phyloP scores from a whole-genome alignment of 2,888 invertebrate species.

The Chymomyza fuscimana region DNA sequence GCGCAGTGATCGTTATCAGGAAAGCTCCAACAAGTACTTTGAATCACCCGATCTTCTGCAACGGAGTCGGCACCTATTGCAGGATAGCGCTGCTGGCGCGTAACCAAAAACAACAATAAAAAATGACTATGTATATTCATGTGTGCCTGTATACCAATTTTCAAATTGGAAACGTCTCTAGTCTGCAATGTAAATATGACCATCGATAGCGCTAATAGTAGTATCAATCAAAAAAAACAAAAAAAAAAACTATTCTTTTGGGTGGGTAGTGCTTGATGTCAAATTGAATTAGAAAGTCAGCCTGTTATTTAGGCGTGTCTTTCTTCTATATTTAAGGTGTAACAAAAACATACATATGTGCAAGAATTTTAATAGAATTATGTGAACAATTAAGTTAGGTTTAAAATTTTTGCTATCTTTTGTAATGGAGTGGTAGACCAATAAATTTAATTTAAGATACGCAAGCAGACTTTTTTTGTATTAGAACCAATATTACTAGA shows the following conservation, averaged over 20 bases:
- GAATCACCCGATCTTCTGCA: slow-evolving; percentile 70
- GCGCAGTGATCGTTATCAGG: slow-evolving; percentile 79
- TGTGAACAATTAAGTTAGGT: not conserved
- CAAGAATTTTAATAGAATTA: not conserved
- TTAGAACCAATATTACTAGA: not conserved
- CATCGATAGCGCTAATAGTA: slow-evolving; percentile 63
- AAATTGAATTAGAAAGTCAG: not conserved
- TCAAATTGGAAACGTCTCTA: slow-evolving; percentile 63
- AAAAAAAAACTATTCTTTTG: not conserved
- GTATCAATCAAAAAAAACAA: not conserved
- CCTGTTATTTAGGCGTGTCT: not conserved
- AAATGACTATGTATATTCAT: slow-evolving; percentile 19
- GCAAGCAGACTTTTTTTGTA: not conserved
- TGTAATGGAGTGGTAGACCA: not conserved
- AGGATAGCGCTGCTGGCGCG: not conserved
- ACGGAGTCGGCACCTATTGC: slow-evolving; percentile 49
- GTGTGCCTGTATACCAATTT: slow-evolving; percentile 50
- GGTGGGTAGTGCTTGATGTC: not conserved
- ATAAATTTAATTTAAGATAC: not conserved
- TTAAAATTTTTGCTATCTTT: not conserved
- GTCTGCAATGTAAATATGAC: slow-evolving; percentile 73
- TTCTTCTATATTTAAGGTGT: not conserved
- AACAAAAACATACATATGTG: not conserved
- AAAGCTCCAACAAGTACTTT: slow-evolving; percentile 77
- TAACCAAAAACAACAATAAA: not conserved